phyloP scores from a whole-genome alignment of 2,113 vertebrate species.

The Phaethon lepturus region DNA sequence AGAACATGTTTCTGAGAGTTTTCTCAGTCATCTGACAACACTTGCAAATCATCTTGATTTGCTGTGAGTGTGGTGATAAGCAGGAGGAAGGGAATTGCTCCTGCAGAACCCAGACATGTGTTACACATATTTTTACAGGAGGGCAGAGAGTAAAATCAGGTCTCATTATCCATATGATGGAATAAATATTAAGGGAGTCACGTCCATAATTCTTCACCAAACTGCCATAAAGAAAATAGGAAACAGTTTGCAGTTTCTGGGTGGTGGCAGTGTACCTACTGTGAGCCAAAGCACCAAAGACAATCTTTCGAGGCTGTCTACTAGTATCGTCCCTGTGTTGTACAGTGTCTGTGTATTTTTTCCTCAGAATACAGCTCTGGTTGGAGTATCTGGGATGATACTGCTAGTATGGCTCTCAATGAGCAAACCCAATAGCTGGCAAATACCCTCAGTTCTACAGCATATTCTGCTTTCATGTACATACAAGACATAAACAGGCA shows the following conservation, averaged over 20 bases:
- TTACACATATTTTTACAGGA: neutral
- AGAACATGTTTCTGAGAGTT: neutral
- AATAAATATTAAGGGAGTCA: neutral
- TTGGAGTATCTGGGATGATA: neutral
- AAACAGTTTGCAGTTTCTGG: neutral
- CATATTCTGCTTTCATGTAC: neutral
- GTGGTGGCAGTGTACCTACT: neutral
- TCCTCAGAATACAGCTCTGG: neutral
- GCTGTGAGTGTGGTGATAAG: neutral
- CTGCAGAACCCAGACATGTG: neutral
- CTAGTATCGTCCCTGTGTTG: neutral
- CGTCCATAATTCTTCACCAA: neutral
- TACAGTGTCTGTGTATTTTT: neutral
- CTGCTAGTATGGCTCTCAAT: neutral
- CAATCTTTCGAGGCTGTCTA: neutral
- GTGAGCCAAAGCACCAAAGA: neutral
- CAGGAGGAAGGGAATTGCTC: neutral
- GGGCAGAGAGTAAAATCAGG: neutral
- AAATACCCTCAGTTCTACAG: neutral
- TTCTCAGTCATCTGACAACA: neutral
- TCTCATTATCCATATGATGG: neutral
- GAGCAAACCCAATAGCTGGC: accelerated
- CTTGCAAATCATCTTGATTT: neutral
- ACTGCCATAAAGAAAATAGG: neutral
- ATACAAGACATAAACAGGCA: neutral